Base-by-base conservation (phyloP, 1,140 invertebrate genomes). In the Atta cephalotes region DNA sequence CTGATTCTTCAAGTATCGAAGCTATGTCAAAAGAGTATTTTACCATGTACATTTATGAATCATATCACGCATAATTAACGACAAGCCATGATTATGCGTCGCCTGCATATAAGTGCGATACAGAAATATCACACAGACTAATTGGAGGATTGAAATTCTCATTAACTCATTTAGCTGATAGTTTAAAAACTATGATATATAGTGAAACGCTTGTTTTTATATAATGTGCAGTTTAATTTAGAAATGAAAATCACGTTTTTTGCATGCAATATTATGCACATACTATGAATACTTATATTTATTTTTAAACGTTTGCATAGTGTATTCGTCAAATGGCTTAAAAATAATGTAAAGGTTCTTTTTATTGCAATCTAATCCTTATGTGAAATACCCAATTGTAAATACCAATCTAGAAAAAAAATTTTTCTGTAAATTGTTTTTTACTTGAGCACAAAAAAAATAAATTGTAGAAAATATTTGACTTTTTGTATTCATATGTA, bases 221-320 rank as follows among this genome's bases (percentile, higher is more conserved):
- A 88, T 70, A 89, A 85, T 88, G 86, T 91, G 87, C 74, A 89
- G 70, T 80, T 81, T 87, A 90, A 71, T 62, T 85, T 74, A 89
- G 60, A 89, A 31, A 76, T 81, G 18, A 21, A 79, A n/a, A 68
- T 78, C 85, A 82, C 65, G 53, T 82, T 84, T 86, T 60, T 78
- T 79, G 85, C 85, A 91, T 90, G 87, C 35, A 39, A 81, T 53
- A 65, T 85, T 60, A 53, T 81, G 81, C 89, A 89, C 31, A 35
- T 4, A 35, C 85, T 76, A 87, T 88, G 87, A 66, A 90, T 89
- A 82, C 78, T 89, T 89, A 78, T 90, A 89, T 90, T 90, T 91
- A 89, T 91, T 90, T 90, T 63, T 82, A 74, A 28, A 79, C 70
- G 68, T 77, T 85, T 62, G 77, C 58, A 77, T 87, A 77, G 56